Conservation (phyloP, 2,797 vertebrate species). For the Melopsittacus undulatus region DNA sequence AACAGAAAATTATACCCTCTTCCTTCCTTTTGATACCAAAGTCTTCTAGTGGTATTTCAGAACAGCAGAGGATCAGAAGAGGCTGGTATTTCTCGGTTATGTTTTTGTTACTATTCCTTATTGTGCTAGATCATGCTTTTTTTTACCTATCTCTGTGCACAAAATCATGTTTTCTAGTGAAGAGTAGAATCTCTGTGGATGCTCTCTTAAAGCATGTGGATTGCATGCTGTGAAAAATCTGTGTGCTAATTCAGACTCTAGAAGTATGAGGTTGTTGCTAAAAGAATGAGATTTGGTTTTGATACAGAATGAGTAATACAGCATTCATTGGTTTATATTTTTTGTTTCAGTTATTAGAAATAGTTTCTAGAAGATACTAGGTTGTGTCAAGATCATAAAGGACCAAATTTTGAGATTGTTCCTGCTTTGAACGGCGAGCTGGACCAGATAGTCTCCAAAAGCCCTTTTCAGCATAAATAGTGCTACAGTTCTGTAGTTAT, state of each 20-base stretch:
- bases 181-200: background rate
- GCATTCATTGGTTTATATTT: background rate
- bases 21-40: background rate
- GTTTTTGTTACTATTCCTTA: background rate
- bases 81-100: background rate
- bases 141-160: background rate
- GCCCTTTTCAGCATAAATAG: background rate
- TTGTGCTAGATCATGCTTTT: background rate
- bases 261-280: background rate
- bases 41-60: background rate
- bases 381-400: background rate
- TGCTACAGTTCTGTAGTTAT: background rate
- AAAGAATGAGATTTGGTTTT: background rate
- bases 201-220: background rate
- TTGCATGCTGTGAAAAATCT: background rate
- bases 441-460: background rate
- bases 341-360: background rate
- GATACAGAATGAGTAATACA: background rate
- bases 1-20: background rate
- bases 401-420: background rate
- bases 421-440: background rate
- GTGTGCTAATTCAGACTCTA: background rate
- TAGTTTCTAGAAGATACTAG: background rate
- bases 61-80: background rate
- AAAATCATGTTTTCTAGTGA: background rate